phyloP scores from a whole-genome alignment of 2,888 invertebrate species.

The Tinea semifulvella region DNA sequence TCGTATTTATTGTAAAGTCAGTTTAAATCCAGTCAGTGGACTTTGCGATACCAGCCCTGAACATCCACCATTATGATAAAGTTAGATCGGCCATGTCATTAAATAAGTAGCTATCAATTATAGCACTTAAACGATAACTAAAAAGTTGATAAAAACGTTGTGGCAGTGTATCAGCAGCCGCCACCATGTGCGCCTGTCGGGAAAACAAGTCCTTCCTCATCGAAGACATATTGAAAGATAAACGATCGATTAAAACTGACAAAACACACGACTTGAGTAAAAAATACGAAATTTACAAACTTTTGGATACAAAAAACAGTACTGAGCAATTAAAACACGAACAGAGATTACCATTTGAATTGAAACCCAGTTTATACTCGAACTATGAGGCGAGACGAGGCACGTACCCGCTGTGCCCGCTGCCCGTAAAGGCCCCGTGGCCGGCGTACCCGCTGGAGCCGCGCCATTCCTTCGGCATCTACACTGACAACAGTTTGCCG shows the following conservation, averaged over 20 bases:
- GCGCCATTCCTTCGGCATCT: constrained; percentile 34
- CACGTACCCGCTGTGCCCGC: constrained; percentile 48
- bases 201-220: constrained; percentile 53
- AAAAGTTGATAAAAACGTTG: constrained; percentile 34
- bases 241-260: background rate
- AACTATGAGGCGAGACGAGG: constrained; percentile 34
- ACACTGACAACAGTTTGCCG: constrained; percentile 41
- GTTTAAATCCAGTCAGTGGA: too few relatives aligned
- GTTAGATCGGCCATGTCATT: constrained; percentile 25
- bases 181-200: constrained; percentile 55
- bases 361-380: background rate
- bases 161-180: constrained; percentile 16
- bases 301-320: background rate
- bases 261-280: background rate
- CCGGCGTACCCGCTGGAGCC: constrained; percentile 32
- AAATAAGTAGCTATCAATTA: constrained; percentile 60
- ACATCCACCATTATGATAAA: background rate
- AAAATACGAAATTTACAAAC: background rate
- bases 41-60: background rate
- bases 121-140: constrained; percentile 29
- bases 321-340: background rate
- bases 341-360: background rate
- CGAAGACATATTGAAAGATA: constrained; percentile 46
- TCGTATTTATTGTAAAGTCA: too few relatives aligned
- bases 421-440: constrained; percentile 45